Base-by-base conservation (phyloP, 2,797 vertebrate genomes). In the Darevskia nairensis region DNA sequence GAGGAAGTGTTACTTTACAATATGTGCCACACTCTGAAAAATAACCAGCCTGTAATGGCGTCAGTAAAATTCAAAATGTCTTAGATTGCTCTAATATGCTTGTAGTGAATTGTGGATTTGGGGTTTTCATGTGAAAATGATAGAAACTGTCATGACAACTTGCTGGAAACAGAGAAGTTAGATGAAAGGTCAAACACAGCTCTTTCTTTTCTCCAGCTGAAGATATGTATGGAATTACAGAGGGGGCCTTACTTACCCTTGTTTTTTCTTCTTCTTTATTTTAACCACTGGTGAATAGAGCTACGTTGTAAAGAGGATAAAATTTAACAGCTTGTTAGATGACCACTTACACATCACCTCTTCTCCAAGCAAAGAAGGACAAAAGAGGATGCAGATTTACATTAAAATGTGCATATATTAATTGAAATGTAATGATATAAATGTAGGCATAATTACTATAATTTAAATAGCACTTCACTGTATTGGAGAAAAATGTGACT, bases 11-110 rank as follows among this genome's bases (percentile, higher is more conserved):
- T 79, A 86, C 69, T 93, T 94, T 88, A 84, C 32, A 39, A 41
- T 8, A 72, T 82, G 59, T 80, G 80, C 35, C 85, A 61, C 80
- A 84, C 82, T 87, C 1, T 74, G 50, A 83, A 91, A 85, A 90
- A 61, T 71, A 83, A 82, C 35, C 86, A 75, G 8, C 1, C 21
- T 78, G 27, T 55, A 92, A 90, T 41, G 64, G 85, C 85, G 82
- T 17, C 55, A 35, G 44, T 39, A 86, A 39, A 89, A 86, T 69
- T 85, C 25, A 17, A 3, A 44, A 1, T 41, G 8, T 2, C 87
- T 92, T 46, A 50, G 25, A 83, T 93, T 50, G 82, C 35, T 80
- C 7, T 84, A 39, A 90, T 92, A 90, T 87, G 17, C 11, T 84
- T 39, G 55, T 23, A 44, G 55, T 29, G 32, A 78, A 50, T 50